Percentiles rank a stretch among this genome's conserved stretches.
These are phyloP conservation scores for Phengaris arion DNA, from an alignment of 2,888 invertebrate genomes.

Conservation along the genomic window DNA sequence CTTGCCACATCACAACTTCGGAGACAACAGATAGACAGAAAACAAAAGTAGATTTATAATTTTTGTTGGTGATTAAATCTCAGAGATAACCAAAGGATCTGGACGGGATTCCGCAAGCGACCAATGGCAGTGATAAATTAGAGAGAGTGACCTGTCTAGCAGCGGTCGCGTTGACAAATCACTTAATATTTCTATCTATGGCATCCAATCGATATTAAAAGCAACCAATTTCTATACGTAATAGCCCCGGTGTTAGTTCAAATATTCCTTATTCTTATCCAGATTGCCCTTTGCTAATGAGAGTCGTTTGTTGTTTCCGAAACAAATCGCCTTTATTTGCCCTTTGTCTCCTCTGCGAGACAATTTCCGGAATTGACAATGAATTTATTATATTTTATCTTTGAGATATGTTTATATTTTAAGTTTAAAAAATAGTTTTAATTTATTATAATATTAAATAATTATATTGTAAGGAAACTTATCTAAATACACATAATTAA, in stretches of 20 bases:
- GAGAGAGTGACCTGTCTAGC: too few species aligned
- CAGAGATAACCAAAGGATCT: too few species aligned
- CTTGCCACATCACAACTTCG: background rate
- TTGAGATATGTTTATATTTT: too few species aligned
- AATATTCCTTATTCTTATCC: constrained; percentile 11
- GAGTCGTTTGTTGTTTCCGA: constrained; percentile 44
- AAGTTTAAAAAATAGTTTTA: too few species aligned
- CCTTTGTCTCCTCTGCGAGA: constrained; percentile 34
- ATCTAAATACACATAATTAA: too few species aligned
- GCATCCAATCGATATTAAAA: background rate
- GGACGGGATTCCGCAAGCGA: too few species aligned
- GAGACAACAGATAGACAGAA: background rate
- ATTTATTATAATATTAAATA: too few species aligned
- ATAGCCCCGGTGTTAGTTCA: background rate
- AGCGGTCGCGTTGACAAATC: too few species aligned
- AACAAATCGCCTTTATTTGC: constrained; percentile 40
- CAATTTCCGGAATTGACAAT: constrained; percentile 12
- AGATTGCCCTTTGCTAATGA: constrained; percentile 48
- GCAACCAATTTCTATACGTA: background rate
- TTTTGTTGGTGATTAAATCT: background rate
- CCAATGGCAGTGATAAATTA: too few species aligned
- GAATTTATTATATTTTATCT: constrained; percentile 8
- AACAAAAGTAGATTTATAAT: background rate
- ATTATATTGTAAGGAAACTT: too few species aligned
- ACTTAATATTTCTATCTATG: background rate